These are phyloP conservation scores for Brachionus sp. DNA, from an alignment of 1,140 invertebrate species.

Conservation along the genomic window DNA sequence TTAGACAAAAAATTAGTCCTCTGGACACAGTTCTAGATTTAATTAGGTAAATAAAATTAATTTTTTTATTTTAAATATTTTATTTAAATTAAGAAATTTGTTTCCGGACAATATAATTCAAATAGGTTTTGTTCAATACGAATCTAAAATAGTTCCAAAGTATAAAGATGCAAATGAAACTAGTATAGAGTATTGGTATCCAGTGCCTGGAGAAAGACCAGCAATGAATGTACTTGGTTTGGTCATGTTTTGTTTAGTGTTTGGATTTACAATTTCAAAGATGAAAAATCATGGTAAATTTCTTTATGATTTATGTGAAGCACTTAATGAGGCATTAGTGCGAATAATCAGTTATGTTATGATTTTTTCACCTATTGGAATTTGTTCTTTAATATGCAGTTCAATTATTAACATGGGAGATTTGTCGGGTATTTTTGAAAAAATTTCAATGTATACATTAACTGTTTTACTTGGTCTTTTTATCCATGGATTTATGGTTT, in stretches of 20 bases:
- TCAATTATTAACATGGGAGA: conserved; percentile 84
- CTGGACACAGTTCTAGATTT: conserved; percentile 18
- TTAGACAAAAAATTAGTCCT: conserved; percentile 38
- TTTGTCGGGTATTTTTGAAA: conserved; percentile 73
- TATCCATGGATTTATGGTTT: conserved; percentile 80
- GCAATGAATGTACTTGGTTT: conserved; percentile 51
- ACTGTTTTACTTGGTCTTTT: conserved; percentile 83
- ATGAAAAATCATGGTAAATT: conserved; percentile 49
- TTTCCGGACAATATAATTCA: conserved; percentile 36
- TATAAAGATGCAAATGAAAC: conserved; percentile 43
- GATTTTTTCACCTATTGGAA: conserved; percentile 77
- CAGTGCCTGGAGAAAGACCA: conserved; percentile 30
- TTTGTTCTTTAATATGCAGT: conserved; percentile 80
- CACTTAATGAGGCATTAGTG: conserved; percentile 48
- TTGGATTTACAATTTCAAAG: conserved; percentile 48
- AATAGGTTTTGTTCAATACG: conserved; percentile 11
- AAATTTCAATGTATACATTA: conserved; percentile 82
- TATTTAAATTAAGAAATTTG: conserved; percentile 2
- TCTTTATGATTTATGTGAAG: conserved; percentile 48
- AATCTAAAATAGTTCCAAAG: conserved; percentile 24
- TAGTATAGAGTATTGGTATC: conserved; percentile 43
- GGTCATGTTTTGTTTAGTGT: conserved; percentile 49
- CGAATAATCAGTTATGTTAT: conserved; percentile 49
- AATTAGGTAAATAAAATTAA: conserved; percentile 26
- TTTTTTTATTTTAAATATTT: neutral